A percentile compares a stretch with the other conserved stretches of the same genome.
phyloP scores from a whole-genome alignment of 2,113 vertebrate genomes.

The Planiliza haematocheilus region DNA sequence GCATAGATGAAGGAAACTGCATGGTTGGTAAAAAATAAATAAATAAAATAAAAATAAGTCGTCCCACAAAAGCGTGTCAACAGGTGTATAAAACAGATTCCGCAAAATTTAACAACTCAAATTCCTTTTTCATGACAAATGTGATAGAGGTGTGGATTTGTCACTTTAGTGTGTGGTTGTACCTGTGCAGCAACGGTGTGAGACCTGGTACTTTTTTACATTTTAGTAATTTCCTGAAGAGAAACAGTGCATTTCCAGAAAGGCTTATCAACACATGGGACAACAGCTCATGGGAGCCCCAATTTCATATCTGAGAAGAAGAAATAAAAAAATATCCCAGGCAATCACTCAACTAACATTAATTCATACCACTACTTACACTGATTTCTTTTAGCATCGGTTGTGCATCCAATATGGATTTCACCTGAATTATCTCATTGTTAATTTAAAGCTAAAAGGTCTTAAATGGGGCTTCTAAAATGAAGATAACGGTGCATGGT shows the following conservation, averaged over 20 bases:
- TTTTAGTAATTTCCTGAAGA: background rate
- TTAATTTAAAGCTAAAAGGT: constrained; percentile 29
- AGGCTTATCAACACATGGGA: background rate
- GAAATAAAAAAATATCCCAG: background rate
- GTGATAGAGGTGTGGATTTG: background rate
- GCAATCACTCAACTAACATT: background rate
- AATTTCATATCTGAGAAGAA: background rate
- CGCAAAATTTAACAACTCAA: background rate
- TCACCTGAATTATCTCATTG: background rate
- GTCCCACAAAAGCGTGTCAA: background rate
- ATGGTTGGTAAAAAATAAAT: background rate
- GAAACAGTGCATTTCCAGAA: background rate
- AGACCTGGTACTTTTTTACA: constrained; percentile 90
- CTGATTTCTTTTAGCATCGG: background rate
- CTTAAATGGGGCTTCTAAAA: constrained; percentile 9
- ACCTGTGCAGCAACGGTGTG: constrained; percentile 99
- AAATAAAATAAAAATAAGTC: too few species aligned
- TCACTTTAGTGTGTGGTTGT: background rate
- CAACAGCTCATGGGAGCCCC: background rate
- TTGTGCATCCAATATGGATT: constrained; percentile 42
- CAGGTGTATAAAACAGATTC: background rate
- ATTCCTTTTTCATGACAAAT: background rate
- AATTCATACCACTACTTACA: constrained; percentile 7
- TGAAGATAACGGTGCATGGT: background rate
- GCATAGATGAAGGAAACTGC: background rate